Evolutionary conservation across 2,797 vertebrate genomes (phyloP).

Genomic region (Sylvilagus floridanus): DNA sequence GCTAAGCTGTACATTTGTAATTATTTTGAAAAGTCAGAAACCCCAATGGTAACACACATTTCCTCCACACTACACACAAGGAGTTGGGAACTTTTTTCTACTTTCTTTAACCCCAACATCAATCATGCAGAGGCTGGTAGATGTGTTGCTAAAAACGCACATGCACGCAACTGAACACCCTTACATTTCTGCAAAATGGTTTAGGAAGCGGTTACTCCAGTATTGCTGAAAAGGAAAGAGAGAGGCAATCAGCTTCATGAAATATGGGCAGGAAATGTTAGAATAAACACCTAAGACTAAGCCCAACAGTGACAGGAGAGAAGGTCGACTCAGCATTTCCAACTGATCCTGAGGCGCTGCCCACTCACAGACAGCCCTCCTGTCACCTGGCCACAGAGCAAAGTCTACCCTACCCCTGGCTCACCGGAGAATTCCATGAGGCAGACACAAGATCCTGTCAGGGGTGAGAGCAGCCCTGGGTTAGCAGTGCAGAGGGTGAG

Average conservation of each 20-base stretch:
- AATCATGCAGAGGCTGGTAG: constrained; percentile 90
- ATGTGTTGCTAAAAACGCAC: constrained; percentile 90
- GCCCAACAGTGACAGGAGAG: constrained; percentile 84
- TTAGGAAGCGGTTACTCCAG: constrained; percentile 93
- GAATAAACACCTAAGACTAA: constrained; percentile 82
- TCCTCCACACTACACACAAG: constrained; percentile 89
- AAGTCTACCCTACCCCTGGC: not conserved
- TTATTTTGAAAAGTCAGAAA: constrained; percentile 77
- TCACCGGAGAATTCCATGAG: not conserved
- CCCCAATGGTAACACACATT: constrained; percentile 87
- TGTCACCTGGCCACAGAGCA: not conserved
- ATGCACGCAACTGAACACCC: constrained; percentile 92
- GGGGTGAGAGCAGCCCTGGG: constrained; percentile 69
- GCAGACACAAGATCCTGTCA: not conserved
- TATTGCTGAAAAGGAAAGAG: constrained; percentile 91
- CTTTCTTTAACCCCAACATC: constrained; percentile 84
- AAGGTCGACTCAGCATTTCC: constrained; percentile 40
- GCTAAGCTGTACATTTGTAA: constrained; percentile 88
- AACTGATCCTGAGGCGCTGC: not conserved
- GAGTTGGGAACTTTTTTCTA: constrained; percentile 79
- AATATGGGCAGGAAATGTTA: constrained; percentile 74
- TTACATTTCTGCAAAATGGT: constrained; percentile 92
- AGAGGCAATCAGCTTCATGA: constrained; percentile 87
- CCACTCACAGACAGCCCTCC: not conserved
- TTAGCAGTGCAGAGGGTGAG: constrained; percentile 85